Conservation (phyloP, 2,113 vertebrate genomes). For the Megaceryle maxima region DNA sequence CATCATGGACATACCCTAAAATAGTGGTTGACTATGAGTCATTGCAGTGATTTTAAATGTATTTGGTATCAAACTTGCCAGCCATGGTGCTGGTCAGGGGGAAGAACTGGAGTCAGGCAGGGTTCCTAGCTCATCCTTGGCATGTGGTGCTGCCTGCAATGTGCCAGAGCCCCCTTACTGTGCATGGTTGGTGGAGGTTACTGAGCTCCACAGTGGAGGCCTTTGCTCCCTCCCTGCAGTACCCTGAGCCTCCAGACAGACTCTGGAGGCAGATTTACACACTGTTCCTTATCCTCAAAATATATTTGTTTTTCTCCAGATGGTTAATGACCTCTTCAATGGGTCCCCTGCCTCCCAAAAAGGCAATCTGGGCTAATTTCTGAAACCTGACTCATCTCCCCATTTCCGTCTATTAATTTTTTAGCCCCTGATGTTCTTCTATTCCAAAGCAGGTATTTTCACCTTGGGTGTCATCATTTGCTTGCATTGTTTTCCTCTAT, state of each 20-base stretch:
- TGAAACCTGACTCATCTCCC: fast-evolving
- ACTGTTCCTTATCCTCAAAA: not conserved
- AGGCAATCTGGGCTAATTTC: not conserved
- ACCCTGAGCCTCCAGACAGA: fast-evolving
- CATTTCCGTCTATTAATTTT: fast-evolving
- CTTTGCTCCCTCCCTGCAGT: fast-evolving
- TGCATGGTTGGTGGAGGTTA: not conserved
- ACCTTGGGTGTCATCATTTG: not conserved
- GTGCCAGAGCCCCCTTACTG: not conserved
- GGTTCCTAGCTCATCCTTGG: not conserved
- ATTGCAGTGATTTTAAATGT: not conserved
- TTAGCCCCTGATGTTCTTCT: not conserved
- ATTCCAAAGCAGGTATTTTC: not conserved
- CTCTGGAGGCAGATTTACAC: not conserved
- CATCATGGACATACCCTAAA: fast-evolving
- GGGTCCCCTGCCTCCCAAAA: not conserved
- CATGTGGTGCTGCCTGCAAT: no score
- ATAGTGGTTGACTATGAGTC: fast-evolving
- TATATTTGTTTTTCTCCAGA: not conserved
- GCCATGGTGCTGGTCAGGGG: fast-evolving
- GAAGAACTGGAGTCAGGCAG: not conserved
- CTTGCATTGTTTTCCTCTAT: not conserved
- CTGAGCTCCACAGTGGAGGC: not conserved
- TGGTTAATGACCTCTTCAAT: not conserved
- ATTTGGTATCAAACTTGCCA: fast-evolving